These are phyloP conservation scores for Dynastes tityus DNA, from an alignment of 2,888 invertebrate species.

Conservation along the genomic window DNA sequence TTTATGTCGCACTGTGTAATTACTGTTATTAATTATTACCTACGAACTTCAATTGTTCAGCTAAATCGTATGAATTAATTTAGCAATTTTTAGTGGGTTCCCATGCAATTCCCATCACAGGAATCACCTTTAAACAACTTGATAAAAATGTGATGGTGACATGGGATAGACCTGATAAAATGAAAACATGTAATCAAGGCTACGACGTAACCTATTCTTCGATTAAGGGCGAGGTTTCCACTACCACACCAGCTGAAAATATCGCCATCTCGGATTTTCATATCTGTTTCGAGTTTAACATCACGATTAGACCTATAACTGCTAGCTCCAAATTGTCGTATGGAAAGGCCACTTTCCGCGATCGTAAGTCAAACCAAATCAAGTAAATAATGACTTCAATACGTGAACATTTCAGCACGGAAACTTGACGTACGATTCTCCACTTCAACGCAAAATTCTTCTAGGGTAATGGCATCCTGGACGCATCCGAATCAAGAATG, in stretches of 20 bases:
- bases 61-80: too few relatives aligned
- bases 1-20: too few relatives aligned
- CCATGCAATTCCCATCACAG: too few relatives aligned
- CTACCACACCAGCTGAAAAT: neutral
- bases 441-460: neutral
- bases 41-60: too few relatives aligned
- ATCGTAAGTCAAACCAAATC: neutral
- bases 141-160: neutral
- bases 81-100: too few relatives aligned
- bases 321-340: neutral
- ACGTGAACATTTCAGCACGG: neutral
- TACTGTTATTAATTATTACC: too few relatives aligned
- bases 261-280: neutral
- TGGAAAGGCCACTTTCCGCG: neutral
- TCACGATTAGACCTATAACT: neutral
- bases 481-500: slow-evolving; percentile 1
- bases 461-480: neutral
- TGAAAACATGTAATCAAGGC: neutral
- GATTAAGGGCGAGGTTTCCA: neutral
- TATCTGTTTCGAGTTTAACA: neutral
- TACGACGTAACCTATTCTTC: neutral
- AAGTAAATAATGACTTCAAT: neutral
- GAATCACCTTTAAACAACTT: too few relatives aligned
- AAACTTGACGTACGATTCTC: neutral
- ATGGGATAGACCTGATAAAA: neutral